Evolutionary conservation across 2,113 vertebrate species (phyloP).

Genomic region (Neomonachus schauinslandi): DNA sequence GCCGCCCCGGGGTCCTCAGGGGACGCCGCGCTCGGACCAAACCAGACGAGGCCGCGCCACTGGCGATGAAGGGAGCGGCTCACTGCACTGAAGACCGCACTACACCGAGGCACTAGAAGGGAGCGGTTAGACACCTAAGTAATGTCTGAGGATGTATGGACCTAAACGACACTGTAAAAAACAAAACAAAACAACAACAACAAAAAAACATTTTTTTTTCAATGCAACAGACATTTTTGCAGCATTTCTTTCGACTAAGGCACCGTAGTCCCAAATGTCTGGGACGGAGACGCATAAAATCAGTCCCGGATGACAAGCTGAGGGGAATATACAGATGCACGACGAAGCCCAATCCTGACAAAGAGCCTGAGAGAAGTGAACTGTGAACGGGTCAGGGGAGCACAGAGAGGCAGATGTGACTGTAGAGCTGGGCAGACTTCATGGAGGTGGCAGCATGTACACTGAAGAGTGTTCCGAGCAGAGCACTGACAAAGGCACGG

Average conservation of each 20-base stretch:
- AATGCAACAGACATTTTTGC: background rate
- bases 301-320: background rate
- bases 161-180: background rate
- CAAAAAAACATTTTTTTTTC: background rate
- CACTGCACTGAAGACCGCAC: background rate
- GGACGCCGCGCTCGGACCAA: fast-evolving
- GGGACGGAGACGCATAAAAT: background rate
- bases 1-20: background rate
- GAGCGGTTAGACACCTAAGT: background rate
- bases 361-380: background rate
- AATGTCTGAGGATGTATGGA: background rate
- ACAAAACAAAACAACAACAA: background rate
- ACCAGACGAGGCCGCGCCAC: background rate
- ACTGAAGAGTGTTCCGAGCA: background rate
- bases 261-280: background rate
- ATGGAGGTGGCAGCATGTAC: background rate
- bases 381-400: background rate
- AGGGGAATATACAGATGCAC: background rate
- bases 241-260: constrained; percentile 18
- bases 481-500: background rate
- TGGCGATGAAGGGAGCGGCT: no score
- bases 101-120: background rate
- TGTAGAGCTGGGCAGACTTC: background rate
- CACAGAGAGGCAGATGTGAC: fast-evolving
- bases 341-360: background rate